Conservation (phyloP, 2,113 vertebrate genomes). For the Scytalopus superciliaris region DNA sequence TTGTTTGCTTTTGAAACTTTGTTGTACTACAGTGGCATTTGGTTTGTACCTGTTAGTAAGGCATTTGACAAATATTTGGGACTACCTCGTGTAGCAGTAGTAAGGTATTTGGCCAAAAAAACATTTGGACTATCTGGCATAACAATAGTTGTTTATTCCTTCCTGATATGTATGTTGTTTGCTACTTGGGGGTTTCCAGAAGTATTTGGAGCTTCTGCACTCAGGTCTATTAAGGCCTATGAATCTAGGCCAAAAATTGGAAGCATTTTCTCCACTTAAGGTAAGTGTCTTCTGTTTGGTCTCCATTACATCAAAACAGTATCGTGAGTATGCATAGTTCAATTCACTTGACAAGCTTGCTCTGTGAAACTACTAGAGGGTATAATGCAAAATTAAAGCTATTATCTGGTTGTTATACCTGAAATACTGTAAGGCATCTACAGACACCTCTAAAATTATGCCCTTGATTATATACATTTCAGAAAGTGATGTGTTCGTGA, state of each 20-base stretch:
- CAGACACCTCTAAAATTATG: background rate
- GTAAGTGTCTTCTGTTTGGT: background rate
- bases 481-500: background rate
- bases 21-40: background rate
- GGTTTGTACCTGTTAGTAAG: background rate
- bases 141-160: background rate
- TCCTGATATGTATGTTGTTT: background rate
- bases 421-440: background rate
- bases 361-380: background rate
- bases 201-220: background rate
- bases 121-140: fast-evolving
- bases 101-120: background rate
- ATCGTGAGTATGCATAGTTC: background rate
- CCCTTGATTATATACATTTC: background rate
- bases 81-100: background rate
- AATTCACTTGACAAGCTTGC: background rate
- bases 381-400: background rate
- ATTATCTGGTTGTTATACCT: background rate
- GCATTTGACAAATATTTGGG: background rate
- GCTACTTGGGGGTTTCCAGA: background rate
- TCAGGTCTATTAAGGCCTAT: background rate
- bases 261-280: background rate
- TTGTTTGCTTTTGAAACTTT: background rate
- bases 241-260: background rate
- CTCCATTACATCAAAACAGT: background rate